Evolutionary conservation across 2,113 vertebrate species (phyloP), one percentile per base, ranked within the genome.

Genomic region (Melanocharis versteri): DNA sequence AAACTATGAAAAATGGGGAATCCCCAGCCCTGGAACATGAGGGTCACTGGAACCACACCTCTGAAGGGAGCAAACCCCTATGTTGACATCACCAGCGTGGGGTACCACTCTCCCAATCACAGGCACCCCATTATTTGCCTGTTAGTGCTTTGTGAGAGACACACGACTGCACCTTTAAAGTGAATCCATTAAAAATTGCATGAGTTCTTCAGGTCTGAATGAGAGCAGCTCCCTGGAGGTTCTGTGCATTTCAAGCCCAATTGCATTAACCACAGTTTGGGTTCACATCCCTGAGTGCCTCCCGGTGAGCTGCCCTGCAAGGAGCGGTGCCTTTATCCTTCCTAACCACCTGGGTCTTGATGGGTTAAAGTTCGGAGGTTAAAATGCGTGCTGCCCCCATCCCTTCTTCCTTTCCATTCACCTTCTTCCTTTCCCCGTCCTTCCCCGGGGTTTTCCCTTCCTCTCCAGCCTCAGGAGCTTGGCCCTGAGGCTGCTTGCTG

Each of bases 321-420:
- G 72, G 76, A 91, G 7, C 1, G 1, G 20, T 31, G 30, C 17
- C 39, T 94, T 84, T 48, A 35, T 30, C 20, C 15, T 35, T 56
- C 45, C 33, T 14, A 2, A 30, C 66, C 58, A 33, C n/a, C 42
- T 77, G 85, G 82, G 5, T 21, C 58, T 62, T 0, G 45, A 77
- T 47, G 90, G 79, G 85, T 97, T 96, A 93, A 95, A 73, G 15
- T 13, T 47, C 27, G 45, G 54, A 83, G 69, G 23, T 64, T 83
- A 23, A 66, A 79, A 53, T 10, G 8, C 18, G 1, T 17, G 17
- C 75, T 96, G 58, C 50, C 62, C 15, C 23, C 51, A 37, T 94
- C 79, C 40, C n/a, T 96, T 69, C 68, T 78, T 97, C 72, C 93
- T 96, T 83, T 93, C 83, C 58, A 89, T 90, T 95, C 76, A 82